These are phyloP conservation scores for Ctenopoma kingsleyae DNA, from an alignment of 2,797 vertebrate genomes.

Conservation along the genomic window DNA sequence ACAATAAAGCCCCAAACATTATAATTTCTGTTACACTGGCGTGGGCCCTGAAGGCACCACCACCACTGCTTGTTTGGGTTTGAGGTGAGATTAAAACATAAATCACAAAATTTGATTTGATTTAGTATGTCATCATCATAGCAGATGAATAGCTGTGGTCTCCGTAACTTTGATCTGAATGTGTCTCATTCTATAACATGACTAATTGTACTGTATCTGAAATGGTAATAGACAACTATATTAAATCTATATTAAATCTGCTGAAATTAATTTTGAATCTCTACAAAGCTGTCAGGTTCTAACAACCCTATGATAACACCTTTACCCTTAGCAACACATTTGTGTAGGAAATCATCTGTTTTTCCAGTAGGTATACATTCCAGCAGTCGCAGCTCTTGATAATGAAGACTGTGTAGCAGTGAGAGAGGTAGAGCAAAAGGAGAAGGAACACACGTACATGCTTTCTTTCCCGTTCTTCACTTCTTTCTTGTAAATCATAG, in stretches of 20 bases:
- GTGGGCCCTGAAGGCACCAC: background rate
- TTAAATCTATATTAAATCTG: slow-evolving; percentile 1
- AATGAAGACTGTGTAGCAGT: background rate
- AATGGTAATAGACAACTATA: slow-evolving; percentile 15
- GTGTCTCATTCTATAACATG: background rate
- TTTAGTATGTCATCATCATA: background rate
- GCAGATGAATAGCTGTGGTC: slow-evolving; percentile 2
- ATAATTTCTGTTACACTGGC: background rate
- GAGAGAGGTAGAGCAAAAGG: slow-evolving; percentile 50
- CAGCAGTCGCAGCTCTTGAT: slow-evolving; percentile 3
- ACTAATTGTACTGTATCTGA: background rate
- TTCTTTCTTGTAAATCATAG: slow-evolving; percentile 20
- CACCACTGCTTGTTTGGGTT: background rate
- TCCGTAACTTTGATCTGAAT: background rate
- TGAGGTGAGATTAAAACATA: slow-evolving; percentile 18
- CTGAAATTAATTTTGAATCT: background rate
- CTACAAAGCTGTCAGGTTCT: slow-evolving; percentile 3
- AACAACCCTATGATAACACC: background rate
- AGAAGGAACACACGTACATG: slow-evolving; percentile 1
- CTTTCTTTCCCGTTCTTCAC: slow-evolving; percentile 25
- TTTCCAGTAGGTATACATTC: slow-evolving; percentile 4
- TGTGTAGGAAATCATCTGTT: background rate
- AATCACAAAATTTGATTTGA: slow-evolving; percentile 25
- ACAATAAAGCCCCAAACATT: background rate
- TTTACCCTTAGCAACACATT: background rate